These are phyloP conservation scores for Chrysoperla carnea DNA, from an alignment of 1,140 invertebrate species.

Conservation along the genomic window DNA sequence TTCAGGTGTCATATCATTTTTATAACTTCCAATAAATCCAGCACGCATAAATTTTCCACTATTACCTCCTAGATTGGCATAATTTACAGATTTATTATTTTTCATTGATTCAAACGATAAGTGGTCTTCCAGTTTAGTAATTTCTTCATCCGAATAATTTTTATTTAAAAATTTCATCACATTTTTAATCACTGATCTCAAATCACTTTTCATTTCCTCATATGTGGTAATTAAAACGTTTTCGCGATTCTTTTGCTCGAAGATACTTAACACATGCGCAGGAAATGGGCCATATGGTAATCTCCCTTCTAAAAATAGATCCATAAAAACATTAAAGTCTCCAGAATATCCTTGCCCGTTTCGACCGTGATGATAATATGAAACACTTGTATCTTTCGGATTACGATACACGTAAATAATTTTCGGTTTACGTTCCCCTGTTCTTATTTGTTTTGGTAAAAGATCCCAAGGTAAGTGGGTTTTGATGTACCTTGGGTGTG, in stretches of 20 bases:
- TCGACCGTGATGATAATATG: conserved; percentile 55
- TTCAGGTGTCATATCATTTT: conserved; percentile 58
- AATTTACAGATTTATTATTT: conserved; percentile 50
- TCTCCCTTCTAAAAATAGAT: conserved; percentile 35
- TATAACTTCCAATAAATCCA: too few species aligned
- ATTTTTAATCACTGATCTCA: conserved; percentile 33
- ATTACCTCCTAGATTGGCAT: conserved; percentile 32
- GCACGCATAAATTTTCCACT: too few species aligned
- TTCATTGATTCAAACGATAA: conserved; percentile 52
- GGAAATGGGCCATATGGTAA: conserved; percentile 33
- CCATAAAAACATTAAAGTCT: conserved; percentile 41
- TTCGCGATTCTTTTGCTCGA: conserved; percentile 28
- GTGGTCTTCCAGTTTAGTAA: conserved; percentile 31
- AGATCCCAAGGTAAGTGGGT: conserved; percentile 50
- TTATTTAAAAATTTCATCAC: conserved; percentile 38
- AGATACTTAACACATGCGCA: conserved; percentile 36
- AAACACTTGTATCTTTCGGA: conserved; percentile 63
- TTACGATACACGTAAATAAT: conserved; percentile 65
- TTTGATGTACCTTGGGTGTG: conserved; percentile 42
- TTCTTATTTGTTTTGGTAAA: conserved; percentile 36
- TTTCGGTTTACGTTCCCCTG: conserved; percentile 27
- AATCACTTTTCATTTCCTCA: conserved; percentile 47
- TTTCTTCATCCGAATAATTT: conserved; percentile 26
- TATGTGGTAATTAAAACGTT: conserved; percentile 43
- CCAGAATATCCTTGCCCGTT: conserved; percentile 38